Conservation (phyloP, 2,113 vertebrate species). For the Calcarius ornatus region DNA sequence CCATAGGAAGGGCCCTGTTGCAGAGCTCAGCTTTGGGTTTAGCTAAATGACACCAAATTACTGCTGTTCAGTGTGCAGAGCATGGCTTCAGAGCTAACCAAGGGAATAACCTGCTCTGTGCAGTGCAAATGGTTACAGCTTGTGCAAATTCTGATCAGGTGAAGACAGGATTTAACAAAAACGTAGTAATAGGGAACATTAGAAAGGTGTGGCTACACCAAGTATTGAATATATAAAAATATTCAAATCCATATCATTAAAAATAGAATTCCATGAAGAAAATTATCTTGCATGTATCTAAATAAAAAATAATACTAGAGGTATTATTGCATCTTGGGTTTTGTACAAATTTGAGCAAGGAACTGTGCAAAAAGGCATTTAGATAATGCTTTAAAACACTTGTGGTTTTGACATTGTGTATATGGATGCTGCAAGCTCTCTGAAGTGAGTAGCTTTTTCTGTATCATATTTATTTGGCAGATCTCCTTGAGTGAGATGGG, state of each 20-base stretch:
- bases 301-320: not conserved
- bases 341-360: not conserved
- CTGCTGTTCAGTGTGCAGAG: not conserved
- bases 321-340: not conserved
- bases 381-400: not conserved
- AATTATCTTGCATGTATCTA: not conserved
- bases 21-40: too few relatives aligned
- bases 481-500: not conserved
- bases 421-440: not conserved
- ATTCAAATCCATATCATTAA: not conserved
- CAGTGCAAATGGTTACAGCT: too few relatives aligned
- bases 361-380: not conserved
- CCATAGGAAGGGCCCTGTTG: accelerated
- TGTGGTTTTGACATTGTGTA: not conserved
- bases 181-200: not conserved
- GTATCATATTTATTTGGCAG: not conserved
- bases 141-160: not conserved
- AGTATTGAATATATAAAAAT: not conserved
- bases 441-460: not conserved
- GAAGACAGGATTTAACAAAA: not conserved
- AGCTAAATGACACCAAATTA: too few relatives aligned
- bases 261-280: not conserved
- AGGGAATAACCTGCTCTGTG: not conserved
- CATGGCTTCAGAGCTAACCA: not conserved
- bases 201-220: not conserved